phyloP scores from a whole-genome alignment of 2,888 invertebrate genomes.

The Pristionchus entomophagus region DNA sequence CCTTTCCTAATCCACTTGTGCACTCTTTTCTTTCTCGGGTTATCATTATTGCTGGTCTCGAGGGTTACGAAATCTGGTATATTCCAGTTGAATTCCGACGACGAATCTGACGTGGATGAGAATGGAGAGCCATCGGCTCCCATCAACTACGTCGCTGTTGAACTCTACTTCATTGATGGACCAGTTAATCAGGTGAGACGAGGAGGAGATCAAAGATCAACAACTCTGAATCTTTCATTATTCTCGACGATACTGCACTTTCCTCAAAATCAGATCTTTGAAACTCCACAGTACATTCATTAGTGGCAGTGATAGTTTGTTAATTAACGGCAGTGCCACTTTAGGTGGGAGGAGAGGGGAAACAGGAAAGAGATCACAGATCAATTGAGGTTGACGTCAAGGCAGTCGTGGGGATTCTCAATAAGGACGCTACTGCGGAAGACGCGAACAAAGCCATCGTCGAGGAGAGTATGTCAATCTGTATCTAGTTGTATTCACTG shows the following conservation, averaged over 20 bases:
- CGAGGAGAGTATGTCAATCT: constrained; percentile 53
- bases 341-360: background rate
- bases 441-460: constrained; percentile 49
- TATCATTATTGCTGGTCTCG: too few relatives aligned
- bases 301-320: too few relatives aligned
- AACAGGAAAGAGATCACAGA: background rate
- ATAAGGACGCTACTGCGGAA: constrained; percentile 48
- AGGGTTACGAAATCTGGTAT: too few relatives aligned
- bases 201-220: too few relatives aligned
- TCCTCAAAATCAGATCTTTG: too few relatives aligned
- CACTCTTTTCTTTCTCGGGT: too few relatives aligned
- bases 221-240: too few relatives aligned
- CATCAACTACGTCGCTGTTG: constrained; percentile 72
- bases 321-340: too few relatives aligned
- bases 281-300: too few relatives aligned
- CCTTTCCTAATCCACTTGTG: too few relatives aligned
- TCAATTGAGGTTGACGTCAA: constrained; percentile 46
- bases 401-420: constrained; percentile 55
- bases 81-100: constrained; percentile 35
- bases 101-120: constrained; percentile 50
- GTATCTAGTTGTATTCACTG: too few relatives aligned
- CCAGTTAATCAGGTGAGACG: constrained; percentile 66
- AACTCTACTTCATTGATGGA: constrained; percentile 72
- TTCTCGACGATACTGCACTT: too few relatives aligned
- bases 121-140: constrained; percentile 53